Evolutionary conservation across 2,113 vertebrate species (phyloP), one percentile per base, ranked within the genome.

Genomic region (Anser brachyrhynchus): DNA sequence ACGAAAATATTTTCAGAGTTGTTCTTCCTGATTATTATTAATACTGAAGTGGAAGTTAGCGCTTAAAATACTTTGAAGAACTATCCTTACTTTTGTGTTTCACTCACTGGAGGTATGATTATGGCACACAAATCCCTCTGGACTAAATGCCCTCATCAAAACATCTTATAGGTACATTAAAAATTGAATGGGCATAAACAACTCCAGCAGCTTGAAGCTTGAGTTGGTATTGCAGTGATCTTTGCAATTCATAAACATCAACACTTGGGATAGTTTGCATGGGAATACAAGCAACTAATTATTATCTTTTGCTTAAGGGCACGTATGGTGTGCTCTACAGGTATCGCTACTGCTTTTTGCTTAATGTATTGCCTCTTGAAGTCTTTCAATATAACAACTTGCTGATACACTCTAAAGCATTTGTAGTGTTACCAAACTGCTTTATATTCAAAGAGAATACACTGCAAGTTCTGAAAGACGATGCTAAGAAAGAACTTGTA

Each of bases 301-400:
- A 98, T 95, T 91, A 95, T 93, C 94, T 97, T 95, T 97, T 95
- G 97, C 98, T 98, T 72, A 95, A 98, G 97, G 98, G 98, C 97
- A 98, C 95, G 95, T 94, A 93, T 62, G 86, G 96, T 92, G 96
- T 93, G 98, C 98, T 97, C 98, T 95, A 97, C 96, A 98, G 97
- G 98, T 98, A 92, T 96, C 94, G 37, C 69, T 70, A 70, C 87
- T 35, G 93, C 57, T 76, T 92, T 95, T 73, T 84, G 92, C 94
- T 94, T 95, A 96, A 97, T 93, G 77, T 89, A 96, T 86, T 95
- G 96, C 95, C 94, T 98, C 97, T 97, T 95, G 77, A 97, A 97
- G 77, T 91, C 88, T 85, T 89, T 62, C 88, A 51, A 28, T 70
- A 1, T 61, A 97, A 92, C 39, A 71, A 97, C 87, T 95, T 54